phyloP scores from a whole-genome alignment of 2,797 vertebrate species.

The Gouania willdenowi region DNA sequence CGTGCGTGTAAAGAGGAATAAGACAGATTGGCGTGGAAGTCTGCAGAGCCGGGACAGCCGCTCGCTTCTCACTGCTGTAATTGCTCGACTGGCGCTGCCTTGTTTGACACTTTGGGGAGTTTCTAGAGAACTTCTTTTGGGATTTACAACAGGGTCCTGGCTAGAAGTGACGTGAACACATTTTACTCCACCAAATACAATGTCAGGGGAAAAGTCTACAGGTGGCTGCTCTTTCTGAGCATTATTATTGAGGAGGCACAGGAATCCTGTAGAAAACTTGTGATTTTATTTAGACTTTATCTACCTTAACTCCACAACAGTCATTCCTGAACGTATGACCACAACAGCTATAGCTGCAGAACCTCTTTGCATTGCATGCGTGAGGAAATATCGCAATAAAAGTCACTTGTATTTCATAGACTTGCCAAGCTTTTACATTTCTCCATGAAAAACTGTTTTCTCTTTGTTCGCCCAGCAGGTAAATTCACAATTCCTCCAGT shows the following conservation, averaged over 20 bases:
- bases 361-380: too few relatives aligned
- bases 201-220: constrained; percentile 38
- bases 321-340: constrained; percentile 8
- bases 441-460: too few relatives aligned
- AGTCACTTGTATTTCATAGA: too few relatives aligned
- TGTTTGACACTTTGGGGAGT: constrained; percentile 58
- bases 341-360: too few relatives aligned
- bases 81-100: constrained; percentile 57
- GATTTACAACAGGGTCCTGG: constrained; percentile 49
- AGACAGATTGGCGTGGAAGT: constrained; percentile 38
- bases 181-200: constrained; percentile 63
- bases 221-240: constrained; percentile 29
- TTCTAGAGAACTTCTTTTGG: constrained; percentile 46
- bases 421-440: too few relatives aligned
- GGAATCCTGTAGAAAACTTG: constrained; percentile 3
- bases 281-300: too few relatives aligned
- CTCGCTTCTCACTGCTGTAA: constrained; percentile 60
- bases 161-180: constrained; percentile 54
- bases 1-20: constrained; percentile 43
- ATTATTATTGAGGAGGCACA: background rate
- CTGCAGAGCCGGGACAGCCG: constrained; percentile 49
- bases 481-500: too few relatives aligned
- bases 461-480: too few relatives aligned
- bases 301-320: too few relatives aligned
- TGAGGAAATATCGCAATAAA: too few relatives aligned